Evolutionary conservation across 2,888 invertebrate genomes (phyloP).

Genomic region (Entomobrya proxima): DNA sequence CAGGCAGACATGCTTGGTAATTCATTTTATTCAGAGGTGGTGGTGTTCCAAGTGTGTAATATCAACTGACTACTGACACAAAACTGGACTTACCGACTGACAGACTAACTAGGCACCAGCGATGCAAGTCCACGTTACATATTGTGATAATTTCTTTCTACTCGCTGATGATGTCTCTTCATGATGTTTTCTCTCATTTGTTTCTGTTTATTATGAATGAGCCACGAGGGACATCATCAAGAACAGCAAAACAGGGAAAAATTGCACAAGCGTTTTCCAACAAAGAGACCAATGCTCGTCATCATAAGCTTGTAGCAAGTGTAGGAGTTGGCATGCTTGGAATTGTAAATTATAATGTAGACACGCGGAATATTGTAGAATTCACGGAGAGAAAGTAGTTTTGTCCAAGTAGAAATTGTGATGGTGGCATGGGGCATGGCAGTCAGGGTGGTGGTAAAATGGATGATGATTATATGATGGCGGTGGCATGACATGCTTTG

Average conservation of each 20-base stretch:
- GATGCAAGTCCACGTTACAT: neutral
- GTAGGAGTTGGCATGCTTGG: neutral
- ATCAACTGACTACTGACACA: slow-evolving; percentile 2
- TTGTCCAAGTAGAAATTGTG: neutral
- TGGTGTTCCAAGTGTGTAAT: neutral
- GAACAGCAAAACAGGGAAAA: neutral
- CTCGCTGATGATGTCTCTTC: neutral
- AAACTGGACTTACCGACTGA: neutral
- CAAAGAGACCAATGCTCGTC: neutral
- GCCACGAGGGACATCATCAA: slow-evolving; percentile 20
- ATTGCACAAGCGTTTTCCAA: neutral
- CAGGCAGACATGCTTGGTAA: neutral
- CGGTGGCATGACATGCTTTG: slow-evolving; percentile 18
- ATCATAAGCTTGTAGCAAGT: neutral
- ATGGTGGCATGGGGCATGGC: neutral
- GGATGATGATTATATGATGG: slow-evolving; percentile 4
- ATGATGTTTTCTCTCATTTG: slow-evolving; percentile 12
- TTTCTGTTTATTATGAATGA: slow-evolving; percentile 39
- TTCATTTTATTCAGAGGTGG: slow-evolving; percentile 10
- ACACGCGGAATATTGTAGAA: neutral
- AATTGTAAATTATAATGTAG: slow-evolving; percentile 21
- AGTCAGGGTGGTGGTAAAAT: slow-evolving; percentile 1
- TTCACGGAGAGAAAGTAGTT: neutral
- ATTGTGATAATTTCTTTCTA: neutral
- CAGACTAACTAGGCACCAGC: neutral